phyloP scores from a whole-genome alignment of 2,113 vertebrate species.

The Nannobrachium achirus region DNA sequence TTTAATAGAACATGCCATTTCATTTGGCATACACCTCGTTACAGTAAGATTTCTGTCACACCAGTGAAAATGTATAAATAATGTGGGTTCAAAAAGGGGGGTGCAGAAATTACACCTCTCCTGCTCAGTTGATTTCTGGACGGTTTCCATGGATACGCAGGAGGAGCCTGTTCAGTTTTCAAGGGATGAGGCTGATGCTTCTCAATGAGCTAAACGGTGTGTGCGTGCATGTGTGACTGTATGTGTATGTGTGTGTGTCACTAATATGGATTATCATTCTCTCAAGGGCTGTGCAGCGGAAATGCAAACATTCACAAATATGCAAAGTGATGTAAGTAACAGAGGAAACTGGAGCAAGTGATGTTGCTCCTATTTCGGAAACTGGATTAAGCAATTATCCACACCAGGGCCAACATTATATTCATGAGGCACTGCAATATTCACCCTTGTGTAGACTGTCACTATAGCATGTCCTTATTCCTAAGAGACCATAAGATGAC shows the following conservation, averaged over 20 bases:
- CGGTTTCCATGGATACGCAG: slow-evolving; percentile 74
- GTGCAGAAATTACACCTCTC: slow-evolving; percentile 38
- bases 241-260: background rate
- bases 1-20: too few species aligned
- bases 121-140: slow-evolving; percentile 53
- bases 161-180: slow-evolving; percentile 69
- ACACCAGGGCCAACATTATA: slow-evolving; percentile 25
- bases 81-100: slow-evolving; percentile 24
- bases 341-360: slow-evolving; percentile 41
- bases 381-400: slow-evolving; percentile 46
- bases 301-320: slow-evolving; percentile 58
- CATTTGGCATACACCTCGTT: background rate
- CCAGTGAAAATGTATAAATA: slow-evolving; percentile 23
- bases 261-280: background rate
- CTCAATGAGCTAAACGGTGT: slow-evolving; percentile 57
- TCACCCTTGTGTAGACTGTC: slow-evolving; percentile 13
- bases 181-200: slow-evolving; percentile 61
- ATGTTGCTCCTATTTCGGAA: slow-evolving; percentile 31
- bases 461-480: slow-evolving; percentile 17
- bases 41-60: background rate
- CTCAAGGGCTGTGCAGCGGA: slow-evolving; percentile 50
- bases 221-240: slow-evolving; percentile 17
- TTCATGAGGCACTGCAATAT: slow-evolving; percentile 29
- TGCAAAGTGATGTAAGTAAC: slow-evolving; percentile 13
- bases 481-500: background rate